Conservation (phyloP, 2,113 vertebrate species). For the Apodemus sylvaticus region DNA sequence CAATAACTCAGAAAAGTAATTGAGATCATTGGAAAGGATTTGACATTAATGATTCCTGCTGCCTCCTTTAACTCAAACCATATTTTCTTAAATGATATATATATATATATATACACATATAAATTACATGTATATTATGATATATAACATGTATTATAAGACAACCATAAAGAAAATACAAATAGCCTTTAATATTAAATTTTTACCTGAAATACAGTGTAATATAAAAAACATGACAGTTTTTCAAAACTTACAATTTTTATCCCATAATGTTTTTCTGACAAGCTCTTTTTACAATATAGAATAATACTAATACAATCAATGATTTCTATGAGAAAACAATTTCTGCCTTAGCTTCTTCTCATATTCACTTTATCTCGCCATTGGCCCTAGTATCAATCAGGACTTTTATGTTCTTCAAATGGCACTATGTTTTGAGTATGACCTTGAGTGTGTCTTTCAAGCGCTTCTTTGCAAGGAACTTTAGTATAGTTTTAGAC, state of each 20-base stretch:
- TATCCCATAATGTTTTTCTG: neutral
- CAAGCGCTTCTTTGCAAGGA: neutral
- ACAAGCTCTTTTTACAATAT: neutral
- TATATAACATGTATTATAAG: too few species aligned
- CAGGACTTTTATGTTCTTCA: constrained; percentile 4
- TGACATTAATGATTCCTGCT: neutral
- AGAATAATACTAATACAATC: neutral
- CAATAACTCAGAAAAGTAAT: neutral
- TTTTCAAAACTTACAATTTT: neutral
- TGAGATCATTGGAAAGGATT: neutral
- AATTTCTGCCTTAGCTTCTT: neutral
- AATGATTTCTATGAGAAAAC: neutral
- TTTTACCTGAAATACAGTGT: neutral
- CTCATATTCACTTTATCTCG: neutral
- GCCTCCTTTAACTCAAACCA: neutral
- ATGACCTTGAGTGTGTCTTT: too few species aligned
- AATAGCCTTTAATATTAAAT: neutral
- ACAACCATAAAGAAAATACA: neutral
- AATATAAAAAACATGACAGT: neutral
- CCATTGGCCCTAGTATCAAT: neutral
- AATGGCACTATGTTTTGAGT: neutral
- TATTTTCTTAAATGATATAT: neutral
- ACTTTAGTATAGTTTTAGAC: too few species aligned
- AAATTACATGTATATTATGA: too few species aligned
- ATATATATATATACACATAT: too few species aligned